Evolutionary conservation across 2,888 invertebrate species (phyloP).

Genomic region (Nomada hirtipes): DNA sequence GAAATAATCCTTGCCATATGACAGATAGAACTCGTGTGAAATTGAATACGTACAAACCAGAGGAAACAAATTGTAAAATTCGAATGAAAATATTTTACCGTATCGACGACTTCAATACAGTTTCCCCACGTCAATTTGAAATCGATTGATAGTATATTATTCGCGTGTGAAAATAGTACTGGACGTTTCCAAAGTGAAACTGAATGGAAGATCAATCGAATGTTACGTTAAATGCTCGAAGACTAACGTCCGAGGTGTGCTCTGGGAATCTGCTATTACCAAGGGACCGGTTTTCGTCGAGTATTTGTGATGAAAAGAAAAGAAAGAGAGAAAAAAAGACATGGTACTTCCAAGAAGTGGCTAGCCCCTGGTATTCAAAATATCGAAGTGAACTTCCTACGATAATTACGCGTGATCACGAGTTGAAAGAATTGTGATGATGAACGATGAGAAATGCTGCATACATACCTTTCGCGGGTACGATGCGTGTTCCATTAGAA

Average conservation of each 20-base stretch:
- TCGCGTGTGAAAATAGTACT: conserved; percentile 11
- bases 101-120: background rate
- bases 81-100: background rate
- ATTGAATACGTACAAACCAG: background rate
- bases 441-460: conserved; percentile 39
- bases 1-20: background rate
- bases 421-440: conserved; percentile 21
- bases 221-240: conserved; percentile 7
- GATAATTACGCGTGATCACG: conserved; percentile 12
- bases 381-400: conserved; percentile 12
- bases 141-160: conserved; percentile 1
- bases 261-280: background rate
- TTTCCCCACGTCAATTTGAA: background rate
- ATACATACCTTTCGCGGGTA: conserved; percentile 78
- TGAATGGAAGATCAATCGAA: background rate
- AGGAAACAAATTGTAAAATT: background rate
- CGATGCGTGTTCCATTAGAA: conserved; percentile 77
- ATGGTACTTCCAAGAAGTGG: conserved; percentile 32
- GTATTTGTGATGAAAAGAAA: conserved; percentile 22
- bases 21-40: background rate
- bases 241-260: background rate
- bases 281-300: conserved; percentile 50
- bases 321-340: conserved; percentile 1
- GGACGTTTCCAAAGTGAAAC: conserved; percentile 10
- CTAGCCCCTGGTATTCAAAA: conserved; percentile 31